These are phyloP conservation scores for Cercocebus atys DNA, from an alignment of 2,113 vertebrate genomes.

Conservation along the genomic window DNA sequence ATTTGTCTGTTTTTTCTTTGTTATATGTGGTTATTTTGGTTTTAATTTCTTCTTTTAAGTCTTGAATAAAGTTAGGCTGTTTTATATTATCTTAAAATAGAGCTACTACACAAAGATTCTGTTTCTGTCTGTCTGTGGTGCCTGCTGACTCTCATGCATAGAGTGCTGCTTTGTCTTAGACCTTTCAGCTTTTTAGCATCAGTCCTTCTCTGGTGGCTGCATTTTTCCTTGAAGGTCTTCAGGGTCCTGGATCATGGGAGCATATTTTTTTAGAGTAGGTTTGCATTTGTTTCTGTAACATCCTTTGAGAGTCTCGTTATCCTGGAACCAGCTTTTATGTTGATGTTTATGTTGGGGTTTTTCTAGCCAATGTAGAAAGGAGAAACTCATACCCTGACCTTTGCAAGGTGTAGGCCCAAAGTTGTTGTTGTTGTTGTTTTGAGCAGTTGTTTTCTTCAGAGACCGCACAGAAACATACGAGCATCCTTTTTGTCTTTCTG, in stretches of 20 bases:
- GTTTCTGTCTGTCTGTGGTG: not conserved
- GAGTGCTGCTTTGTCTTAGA: not conserved
- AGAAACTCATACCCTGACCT: not conserved
- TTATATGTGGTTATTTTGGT: not conserved
- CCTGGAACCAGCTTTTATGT: not conserved
- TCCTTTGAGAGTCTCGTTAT: not conserved
- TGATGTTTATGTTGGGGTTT: not conserved
- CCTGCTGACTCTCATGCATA: fast-evolving
- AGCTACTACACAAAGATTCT: not conserved
- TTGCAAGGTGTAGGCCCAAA: not conserved
- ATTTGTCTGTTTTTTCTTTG: not conserved
- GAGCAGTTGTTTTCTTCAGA: not conserved
- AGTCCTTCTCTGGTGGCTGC: not conserved
- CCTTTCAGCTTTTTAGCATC: not conserved
- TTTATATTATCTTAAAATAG: not conserved
- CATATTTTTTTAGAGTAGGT: not conserved
- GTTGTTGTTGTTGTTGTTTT: fast-evolving
- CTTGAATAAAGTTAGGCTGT: not conserved
- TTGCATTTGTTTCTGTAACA: not conserved
- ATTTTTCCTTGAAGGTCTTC: not conserved
- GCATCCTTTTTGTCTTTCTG: not conserved
- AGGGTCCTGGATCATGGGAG: not conserved
- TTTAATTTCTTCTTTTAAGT: not conserved
- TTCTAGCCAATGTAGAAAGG: not conserved
- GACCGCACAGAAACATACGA: not conserved